Conservation (phyloP, 2,888 invertebrate genomes). For the Rhimphoctona megacephalus region DNA sequence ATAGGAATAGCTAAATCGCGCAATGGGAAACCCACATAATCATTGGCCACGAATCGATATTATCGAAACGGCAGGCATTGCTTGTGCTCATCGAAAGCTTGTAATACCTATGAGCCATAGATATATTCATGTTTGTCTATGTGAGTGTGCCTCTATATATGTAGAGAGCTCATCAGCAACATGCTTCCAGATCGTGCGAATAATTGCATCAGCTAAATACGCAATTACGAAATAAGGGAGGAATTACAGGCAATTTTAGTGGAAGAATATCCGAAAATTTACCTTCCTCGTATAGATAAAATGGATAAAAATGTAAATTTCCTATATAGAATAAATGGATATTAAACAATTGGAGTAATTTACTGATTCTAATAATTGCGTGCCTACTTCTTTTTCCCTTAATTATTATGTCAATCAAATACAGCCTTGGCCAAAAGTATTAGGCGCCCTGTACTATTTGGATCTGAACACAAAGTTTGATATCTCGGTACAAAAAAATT, state of each 20-base stretch:
- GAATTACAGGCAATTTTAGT: constrained; percentile 12
- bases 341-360: not conserved
- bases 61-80: constrained; percentile 55
- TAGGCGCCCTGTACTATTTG: not conserved
- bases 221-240: constrained; percentile 38
- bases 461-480: not conserved
- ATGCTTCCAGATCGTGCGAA: constrained; percentile 48
- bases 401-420: not conserved
- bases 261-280: constrained; percentile 2
- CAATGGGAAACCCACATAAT: constrained; percentile 41
- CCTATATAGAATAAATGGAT: not conserved
- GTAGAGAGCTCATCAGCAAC: constrained; percentile 21
- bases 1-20: constrained; percentile 33
- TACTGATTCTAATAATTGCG: not conserved
- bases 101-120: constrained; percentile 27
- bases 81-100: constrained; percentile 37
- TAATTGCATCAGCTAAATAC: constrained; percentile 57
- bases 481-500: not conserved
- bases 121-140: not conserved
- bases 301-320: not conserved
- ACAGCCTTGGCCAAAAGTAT: not conserved
- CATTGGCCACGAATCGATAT: constrained; percentile 50
- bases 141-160: not conserved
- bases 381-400: not conserved
- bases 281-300: not conserved